Percentiles rank a stretch among this genome's conserved stretches.
Evolutionary conservation across 2,113 vertebrate genomes (phyloP).

Genomic region (Petrocephalus zakoni): DNA sequence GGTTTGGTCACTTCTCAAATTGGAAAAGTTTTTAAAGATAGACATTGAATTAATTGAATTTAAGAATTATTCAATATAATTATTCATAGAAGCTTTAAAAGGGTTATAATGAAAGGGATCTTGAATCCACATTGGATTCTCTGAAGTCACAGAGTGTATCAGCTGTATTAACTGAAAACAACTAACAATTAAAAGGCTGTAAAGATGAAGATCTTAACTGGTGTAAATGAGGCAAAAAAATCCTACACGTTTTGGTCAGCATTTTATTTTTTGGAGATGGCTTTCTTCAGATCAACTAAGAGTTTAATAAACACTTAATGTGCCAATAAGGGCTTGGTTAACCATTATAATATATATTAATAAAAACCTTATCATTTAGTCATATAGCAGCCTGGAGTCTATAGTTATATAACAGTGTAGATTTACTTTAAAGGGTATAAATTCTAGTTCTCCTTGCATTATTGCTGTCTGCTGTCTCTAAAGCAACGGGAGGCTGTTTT

Average conservation of each 20-base stretch:
- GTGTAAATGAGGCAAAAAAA: not conserved
- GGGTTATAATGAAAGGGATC: not conserved
- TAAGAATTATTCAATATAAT: no score
- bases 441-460: not conserved
- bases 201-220: not conserved
- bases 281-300: not conserved
- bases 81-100: not conserved
- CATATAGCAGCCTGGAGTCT: not conserved
- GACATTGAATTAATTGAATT: not conserved
- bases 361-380: not conserved
- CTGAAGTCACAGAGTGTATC: not conserved
- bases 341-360: not conserved
- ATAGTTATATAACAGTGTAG: not conserved
- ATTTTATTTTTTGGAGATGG: not conserved
- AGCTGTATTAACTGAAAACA: not conserved
- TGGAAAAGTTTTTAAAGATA: not conserved
- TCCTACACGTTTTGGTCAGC: not conserved
- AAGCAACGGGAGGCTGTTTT: not conserved
- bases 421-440: not conserved
- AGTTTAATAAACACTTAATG: not conserved
- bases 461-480: not conserved
- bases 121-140: not conserved
- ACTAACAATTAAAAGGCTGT: not conserved
- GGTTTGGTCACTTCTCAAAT: not conserved
- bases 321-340: not conserved